Base-by-base conservation (phyloP, 2,888 invertebrate species). In the Cerceris rybyensis region DNA sequence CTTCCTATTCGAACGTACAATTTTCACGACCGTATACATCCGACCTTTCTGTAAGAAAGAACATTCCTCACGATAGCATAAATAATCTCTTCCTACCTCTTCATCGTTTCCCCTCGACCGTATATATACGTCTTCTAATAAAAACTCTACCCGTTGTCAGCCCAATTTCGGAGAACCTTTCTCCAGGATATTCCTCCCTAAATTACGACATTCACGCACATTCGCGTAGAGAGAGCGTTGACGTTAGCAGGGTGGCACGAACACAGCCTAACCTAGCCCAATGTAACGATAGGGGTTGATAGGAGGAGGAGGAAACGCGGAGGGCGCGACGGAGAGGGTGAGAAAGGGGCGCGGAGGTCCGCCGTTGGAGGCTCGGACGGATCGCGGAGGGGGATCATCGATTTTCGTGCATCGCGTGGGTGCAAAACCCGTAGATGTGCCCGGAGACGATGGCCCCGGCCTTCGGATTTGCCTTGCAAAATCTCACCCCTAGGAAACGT, bases 261-360 rank as follows among this genome's bases (percentile, higher is more conserved):
- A 55, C 60, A 61, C 67, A 70, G 43, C 80, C 78, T 78, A 78
- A 81, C 85, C 83, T 85, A 85, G 81, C 70, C 70, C 81, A 81
- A 85, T 74, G 69, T 59, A 61, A 14, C 43, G 13, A 13, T 11
- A 11, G 46, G 11, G 43, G 28, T 43, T 42, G 57, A 49, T 54
- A 68, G 65, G 78, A 52, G 58, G 66, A 55, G 49, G 17, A 17
- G 43, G 46, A 54, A 52, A 65, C n/a, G 61, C 14, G 49, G 52
- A 84, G 85, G 82, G 82, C 87, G 84, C 83, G 68, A 84, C 87
- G 83, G 86, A 87, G 91, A 93, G 92, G 93, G 93, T 90, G 28
- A 17, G n/a, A 17, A 54, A 55, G 60, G 79, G 67, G 42, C 50
- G 73, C 39, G 50, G 0, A 60, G 46, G 11, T 8, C 9, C n/a